Evolutionary conservation across 2,888 invertebrate species (phyloP).

Genomic region (Drosophila eohydei): DNA sequence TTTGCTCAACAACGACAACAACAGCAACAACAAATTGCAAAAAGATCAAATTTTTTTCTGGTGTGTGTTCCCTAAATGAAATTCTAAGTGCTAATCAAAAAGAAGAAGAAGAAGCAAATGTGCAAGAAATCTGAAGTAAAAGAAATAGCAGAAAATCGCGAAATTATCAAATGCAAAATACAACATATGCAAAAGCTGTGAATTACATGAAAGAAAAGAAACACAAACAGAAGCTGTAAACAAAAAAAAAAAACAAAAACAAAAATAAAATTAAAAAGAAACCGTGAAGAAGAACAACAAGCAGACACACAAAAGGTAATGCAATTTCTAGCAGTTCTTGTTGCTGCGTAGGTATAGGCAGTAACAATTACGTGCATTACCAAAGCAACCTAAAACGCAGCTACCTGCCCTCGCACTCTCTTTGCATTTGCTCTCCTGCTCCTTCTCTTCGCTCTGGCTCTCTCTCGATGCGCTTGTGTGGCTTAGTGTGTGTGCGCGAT

Average conservation of each 20-base stretch:
- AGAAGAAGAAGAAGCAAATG: constrained; percentile 7
- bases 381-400: constrained; percentile 11
- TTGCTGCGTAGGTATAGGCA: constrained; percentile 21
- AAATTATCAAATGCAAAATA: constrained; percentile 16
- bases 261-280: constrained; percentile 10
- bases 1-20: constrained; percentile 14
- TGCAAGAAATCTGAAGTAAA: constrained; percentile 30
- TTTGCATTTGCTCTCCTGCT: constrained; percentile 8
- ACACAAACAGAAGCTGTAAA: constrained; percentile 29
- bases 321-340: constrained; percentile 55
- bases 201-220: constrained; percentile 27
- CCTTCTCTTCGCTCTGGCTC: background rate
- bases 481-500: constrained; percentile 21
- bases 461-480: constrained; percentile 1
- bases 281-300: constrained; percentile 9
- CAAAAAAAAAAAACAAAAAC: background rate
- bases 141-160: constrained; percentile 14
- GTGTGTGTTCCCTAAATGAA: constrained; percentile 47
- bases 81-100: constrained; percentile 37
- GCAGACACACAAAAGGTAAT: constrained; percentile 30
- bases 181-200: constrained; percentile 27
- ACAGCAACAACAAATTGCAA: constrained; percentile 26
- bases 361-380: constrained; percentile 16
- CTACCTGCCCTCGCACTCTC: constrained; percentile 16
- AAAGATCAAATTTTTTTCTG: constrained; percentile 50